Evolutionary conservation across 2,888 invertebrate species (phyloP).

Genomic region (Ectobius pallidus): DNA sequence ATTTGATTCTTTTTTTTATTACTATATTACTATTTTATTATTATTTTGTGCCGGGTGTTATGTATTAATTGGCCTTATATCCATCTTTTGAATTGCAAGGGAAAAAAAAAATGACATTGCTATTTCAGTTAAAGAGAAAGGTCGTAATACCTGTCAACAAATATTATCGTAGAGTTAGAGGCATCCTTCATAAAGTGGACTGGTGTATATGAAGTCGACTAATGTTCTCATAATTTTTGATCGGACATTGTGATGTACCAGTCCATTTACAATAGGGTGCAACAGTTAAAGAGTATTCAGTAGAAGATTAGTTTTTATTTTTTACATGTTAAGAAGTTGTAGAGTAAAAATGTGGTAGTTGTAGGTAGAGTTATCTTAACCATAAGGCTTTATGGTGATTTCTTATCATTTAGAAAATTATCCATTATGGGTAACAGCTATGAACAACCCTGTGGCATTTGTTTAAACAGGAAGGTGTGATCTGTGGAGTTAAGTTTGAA

Average conservation of each 20-base stretch:
- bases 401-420: constrained; percentile 24
- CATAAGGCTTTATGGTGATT: constrained; percentile 16
- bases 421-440: constrained; percentile 11
- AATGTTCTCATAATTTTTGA: constrained; percentile 2
- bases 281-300: not conserved
- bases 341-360: not conserved
- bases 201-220: too few species aligned
- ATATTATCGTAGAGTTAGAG: too few species aligned
- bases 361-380: constrained; percentile 13
- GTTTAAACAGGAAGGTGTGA: constrained; percentile 5
- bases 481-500: not conserved
- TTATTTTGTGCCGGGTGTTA: not conserved
- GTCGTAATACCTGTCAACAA: not conserved
- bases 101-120: constrained; percentile 8
- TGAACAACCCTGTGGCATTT: constrained; percentile 22
- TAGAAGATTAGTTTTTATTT: constrained; percentile 26
- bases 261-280: constrained; percentile 26
- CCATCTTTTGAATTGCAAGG: constrained; percentile 11
- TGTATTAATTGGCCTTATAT: constrained; percentile 19
- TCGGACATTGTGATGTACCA: constrained; percentile 24
- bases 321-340: constrained; percentile 23
- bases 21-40: too few species aligned
- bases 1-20: not conserved
- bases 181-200: constrained; percentile 10
- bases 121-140: not conserved